Evolutionary conservation across 2,113 vertebrate species (phyloP), one percentile per base, ranked within the genome.

Genomic region (Saccopteryx leptura): DNA sequence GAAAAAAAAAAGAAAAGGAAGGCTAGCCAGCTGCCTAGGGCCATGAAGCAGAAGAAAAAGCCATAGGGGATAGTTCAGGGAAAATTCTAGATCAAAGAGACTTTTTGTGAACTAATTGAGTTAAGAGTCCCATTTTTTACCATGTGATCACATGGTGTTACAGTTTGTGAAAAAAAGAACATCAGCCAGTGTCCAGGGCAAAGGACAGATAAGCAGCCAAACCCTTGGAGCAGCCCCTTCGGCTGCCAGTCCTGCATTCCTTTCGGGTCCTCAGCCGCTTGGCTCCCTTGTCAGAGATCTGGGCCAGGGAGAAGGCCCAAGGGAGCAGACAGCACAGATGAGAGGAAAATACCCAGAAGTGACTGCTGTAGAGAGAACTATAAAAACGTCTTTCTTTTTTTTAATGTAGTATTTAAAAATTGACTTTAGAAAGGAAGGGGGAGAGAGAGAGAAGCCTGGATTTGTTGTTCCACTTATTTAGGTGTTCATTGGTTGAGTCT

Each of bases 311-410:
- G 33, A 81, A 12, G 46, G 68, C 96, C 88, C 4, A 15, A 74
- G 71, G 92, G 94, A 96, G 52, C 81, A 88, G 46, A 74, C 12
- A 18, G 46, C 75, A 68, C 52, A 31, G 83, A 87, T 31, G 28
- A 63, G 17, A 93, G 95, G 81, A 88, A 66, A 90, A 60, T 88
- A 92, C 66, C 63, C 88, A 83, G 88, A 89, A 87, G n/a, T 4
- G n/a, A 78, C 24, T 79, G 52, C 52, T 26, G 39, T 82, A 58
- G 48, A 56, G 78, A 88, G 63, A 92, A 65, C 58, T 69, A 69
- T 82, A 94, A 94, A 92, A 39, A 39, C 39, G 39, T 39, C 39
- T 39, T 39, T 39, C 39, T 39, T n/a, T n/a, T n/a, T n/a, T n/a
- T n/a, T n/a, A n/a, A n/a, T n/a, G n/a, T n/a, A n/a, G n/a, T n/a